Conservation (phyloP, 2,113 vertebrate genomes). For the Colaptes auratus region DNA sequence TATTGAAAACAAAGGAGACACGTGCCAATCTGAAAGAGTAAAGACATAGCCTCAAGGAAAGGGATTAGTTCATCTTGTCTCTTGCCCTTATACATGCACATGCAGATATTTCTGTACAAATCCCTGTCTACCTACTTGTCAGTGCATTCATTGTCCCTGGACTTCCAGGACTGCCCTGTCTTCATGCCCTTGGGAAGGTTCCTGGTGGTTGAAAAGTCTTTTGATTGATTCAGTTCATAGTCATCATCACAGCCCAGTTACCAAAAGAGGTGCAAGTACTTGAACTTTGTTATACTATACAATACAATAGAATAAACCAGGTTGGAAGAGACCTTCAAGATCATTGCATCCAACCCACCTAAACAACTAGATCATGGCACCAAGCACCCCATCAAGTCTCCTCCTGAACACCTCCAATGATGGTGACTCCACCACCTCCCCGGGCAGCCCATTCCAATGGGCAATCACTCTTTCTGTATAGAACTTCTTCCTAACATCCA, state of each 20-base stretch:
- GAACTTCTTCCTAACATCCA: no score
- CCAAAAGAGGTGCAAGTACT: background rate
- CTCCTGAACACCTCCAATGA: no score
- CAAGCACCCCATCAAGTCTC: no score
- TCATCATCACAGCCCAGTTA: background rate
- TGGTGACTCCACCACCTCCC: no score
- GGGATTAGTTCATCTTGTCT: constrained; percentile 16
- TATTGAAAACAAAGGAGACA: constrained; percentile 75
- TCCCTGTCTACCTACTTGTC: background rate
- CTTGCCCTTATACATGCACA: background rate
- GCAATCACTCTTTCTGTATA: no score
- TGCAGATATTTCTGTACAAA: background rate
- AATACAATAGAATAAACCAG: no score
- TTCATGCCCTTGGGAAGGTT: background rate
- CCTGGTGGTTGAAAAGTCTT: background rate
- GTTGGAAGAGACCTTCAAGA: no score
- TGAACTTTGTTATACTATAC: background rate
- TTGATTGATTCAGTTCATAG: background rate
- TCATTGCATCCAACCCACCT: no score
- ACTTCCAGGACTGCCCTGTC: background rate
- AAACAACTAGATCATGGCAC: no score
- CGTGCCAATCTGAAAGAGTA: constrained; percentile 80
- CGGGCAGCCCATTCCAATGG: no score
- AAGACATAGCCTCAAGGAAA: constrained; percentile 73
- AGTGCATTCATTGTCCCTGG: background rate